phyloP scores from a whole-genome alignment of 2,797 vertebrate genomes.

The Gymnoscopelus microlampas region DNA sequence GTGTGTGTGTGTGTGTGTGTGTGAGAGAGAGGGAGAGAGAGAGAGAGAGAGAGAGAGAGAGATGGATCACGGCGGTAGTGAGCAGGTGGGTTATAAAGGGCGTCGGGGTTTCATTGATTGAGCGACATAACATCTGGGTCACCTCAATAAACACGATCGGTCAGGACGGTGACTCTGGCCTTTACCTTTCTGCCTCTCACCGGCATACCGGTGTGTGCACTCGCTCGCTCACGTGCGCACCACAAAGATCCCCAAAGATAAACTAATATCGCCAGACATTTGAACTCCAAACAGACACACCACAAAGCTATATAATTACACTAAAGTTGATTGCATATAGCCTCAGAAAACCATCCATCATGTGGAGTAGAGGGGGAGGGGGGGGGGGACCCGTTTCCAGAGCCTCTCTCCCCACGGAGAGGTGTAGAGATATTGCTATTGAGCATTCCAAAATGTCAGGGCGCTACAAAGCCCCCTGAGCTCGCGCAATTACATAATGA shows the following conservation, averaged over 20 bases:
- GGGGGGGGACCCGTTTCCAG: conserved; percentile 54
- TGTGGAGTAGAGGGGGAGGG: conserved; percentile 48
- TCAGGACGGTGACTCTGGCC: conserved; percentile 17
- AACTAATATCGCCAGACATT: conserved; percentile 56
- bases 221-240: conserved; percentile 29
- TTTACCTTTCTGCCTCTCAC: conserved; percentile 22
- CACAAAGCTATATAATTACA: conserved; percentile 66
- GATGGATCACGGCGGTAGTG: no score
- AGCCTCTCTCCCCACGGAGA: conserved; percentile 73
- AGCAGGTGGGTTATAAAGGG: background rate
- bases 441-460: conserved; percentile 83
- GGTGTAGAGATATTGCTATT: conserved; percentile 81
- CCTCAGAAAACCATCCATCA: conserved; percentile 79
- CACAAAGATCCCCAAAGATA: conserved; percentile 48
- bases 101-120: conserved; percentile 32
- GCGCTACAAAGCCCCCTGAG: conserved; percentile 78
- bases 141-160: conserved; percentile 49
- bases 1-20: no score
- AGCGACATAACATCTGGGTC: conserved; percentile 50
- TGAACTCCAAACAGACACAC: conserved; percentile 63
- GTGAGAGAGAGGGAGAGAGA: no score
- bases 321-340: conserved; percentile 72
- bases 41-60: no score
- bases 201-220: no score
- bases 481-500: conserved; percentile 82